Evolutionary conservation across 2,113 vertebrate genomes (phyloP), one percentile per base, ranked within the genome.

Genomic region (Melospiza georgiana): DNA sequence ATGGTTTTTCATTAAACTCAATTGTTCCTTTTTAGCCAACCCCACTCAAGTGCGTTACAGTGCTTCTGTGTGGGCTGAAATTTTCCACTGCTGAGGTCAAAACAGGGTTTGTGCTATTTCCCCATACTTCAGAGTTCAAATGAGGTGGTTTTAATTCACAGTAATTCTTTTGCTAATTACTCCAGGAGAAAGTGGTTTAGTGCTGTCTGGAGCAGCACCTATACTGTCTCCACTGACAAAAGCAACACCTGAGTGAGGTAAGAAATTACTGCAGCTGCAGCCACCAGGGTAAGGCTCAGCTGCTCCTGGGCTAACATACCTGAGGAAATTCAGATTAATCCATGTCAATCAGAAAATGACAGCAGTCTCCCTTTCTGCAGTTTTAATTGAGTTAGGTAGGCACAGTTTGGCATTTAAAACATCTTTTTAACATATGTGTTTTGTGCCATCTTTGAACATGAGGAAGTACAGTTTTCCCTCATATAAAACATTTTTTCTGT

Each of bases 401-500:
- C 25, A 83, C 9, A 52, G 58, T 54, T 41, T 41, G 39, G 31
- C 24, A 63, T 90, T 85, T 90, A 46, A 93, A 87, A 79, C 19
- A 80, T 59, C 18, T 37, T 89, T 89, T 46, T 51, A 51, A 15
- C 13, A n/a, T 39, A 71, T 23, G 33, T 63, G 15, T 23, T 94
- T 94, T 77, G 11, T 69, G 55, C 19, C 27, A 44, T 74, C 63
- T 80, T 93, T 93, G 75, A 77, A 55, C 35, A 67, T 17, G 44
- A 90, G 72, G 37, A 90, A 91, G 95, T 83, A 20, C 62, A 82
- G 51, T 77, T 95, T 93, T 86, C 11, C 24, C 43, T 79, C n/a
- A 28, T 37, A 85, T 69, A 85, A 94, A 87, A 37, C 16, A 10
- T 11, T 39, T 61, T 83, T 87, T 76, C 5, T 1, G 43, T 62